Conservation (phyloP, 2,888 invertebrate species). For the Deroplatys truncata region DNA sequence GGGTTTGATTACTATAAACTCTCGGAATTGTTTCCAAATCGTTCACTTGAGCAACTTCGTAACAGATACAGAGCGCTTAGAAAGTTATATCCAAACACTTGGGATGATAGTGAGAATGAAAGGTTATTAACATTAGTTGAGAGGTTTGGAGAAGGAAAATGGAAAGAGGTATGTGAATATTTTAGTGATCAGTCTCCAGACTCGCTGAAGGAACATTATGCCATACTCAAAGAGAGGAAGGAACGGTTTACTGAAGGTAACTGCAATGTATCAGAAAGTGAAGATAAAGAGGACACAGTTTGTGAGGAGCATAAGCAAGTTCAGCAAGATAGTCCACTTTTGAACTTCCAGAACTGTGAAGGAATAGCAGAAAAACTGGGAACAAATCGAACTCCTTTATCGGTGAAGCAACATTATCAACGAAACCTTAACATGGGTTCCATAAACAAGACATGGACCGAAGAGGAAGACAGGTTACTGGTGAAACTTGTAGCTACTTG, state of each 20-base stretch:
- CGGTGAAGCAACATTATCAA: no score
- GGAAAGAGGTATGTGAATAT: not conserved
- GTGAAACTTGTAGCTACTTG: no score
- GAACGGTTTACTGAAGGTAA: not conserved
- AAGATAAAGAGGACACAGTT: not conserved
- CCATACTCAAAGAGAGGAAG: not conserved
- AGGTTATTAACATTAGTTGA: not conserved
- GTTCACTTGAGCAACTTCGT: conserved; percentile 59
- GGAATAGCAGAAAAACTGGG: no score
- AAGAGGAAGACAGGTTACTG: no score
- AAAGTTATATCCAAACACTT: conserved; percentile 22
- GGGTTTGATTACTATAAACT: conserved; percentile 57
- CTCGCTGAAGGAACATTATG: not conserved
- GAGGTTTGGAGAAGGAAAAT: not conserved
- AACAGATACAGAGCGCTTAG: conserved; percentile 54
- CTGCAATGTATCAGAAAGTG: not conserved
- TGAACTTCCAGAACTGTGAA: no score
- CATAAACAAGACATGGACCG: no score
- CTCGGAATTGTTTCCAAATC: conserved; percentile 57
- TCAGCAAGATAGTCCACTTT: no score
- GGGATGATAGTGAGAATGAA: not conserved
- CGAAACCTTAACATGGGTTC: no score
- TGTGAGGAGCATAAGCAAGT: not conserved
- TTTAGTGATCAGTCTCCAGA: not conserved
- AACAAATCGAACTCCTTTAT: no score